phyloP scores from a whole-genome alignment of 2,888 invertebrate species.

The Drosophila putrida region DNA sequence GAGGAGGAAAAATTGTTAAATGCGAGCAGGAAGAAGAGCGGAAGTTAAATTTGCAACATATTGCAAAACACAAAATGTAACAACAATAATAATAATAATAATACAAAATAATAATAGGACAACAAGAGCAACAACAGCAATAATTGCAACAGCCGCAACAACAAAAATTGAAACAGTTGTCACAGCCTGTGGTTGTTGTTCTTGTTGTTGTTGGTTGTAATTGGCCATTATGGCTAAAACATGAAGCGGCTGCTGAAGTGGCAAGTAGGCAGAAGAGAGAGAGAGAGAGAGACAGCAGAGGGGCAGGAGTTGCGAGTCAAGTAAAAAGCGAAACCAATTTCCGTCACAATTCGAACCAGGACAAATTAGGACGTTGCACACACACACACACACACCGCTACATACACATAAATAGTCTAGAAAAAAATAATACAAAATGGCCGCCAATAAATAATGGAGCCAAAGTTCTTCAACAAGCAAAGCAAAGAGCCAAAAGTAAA shows the following conservation, averaged over 20 bases:
- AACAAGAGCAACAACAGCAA: conserved; percentile 18
- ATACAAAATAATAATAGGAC: conserved; percentile 17
- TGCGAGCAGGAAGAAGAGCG: conserved; percentile 43
- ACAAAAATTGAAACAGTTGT: conserved; percentile 36
- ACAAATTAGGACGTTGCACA: conserved; percentile 70
- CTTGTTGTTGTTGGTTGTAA: conserved; percentile 50
- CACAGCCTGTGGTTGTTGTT: conserved; percentile 10
- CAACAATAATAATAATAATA: conserved; percentile 22
- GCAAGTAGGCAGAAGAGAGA: not conserved
- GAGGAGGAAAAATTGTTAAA: conserved; percentile 43
- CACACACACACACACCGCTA: conserved; percentile 21
- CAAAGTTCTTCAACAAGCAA: conserved; percentile 21
- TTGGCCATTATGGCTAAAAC: conserved; percentile 66
- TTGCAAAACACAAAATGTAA: conserved; percentile 62
- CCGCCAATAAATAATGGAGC: conserved; percentile 71
- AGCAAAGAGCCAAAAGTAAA: conserved; percentile 53
- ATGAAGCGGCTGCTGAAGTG: conserved; percentile 8
- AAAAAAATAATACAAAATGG: conserved; percentile 67
- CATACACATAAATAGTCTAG: conserved; percentile 13
- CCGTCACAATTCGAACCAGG: conserved; percentile 76
- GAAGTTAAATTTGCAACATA: conserved; percentile 70
- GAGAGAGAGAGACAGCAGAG: not conserved
- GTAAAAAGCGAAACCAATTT: conserved; percentile 73
- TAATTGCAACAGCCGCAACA: conserved; percentile 19
- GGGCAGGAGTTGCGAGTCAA: conserved; percentile 2